Evolutionary conservation across 92 coral and sea anemone species (phyloP).

Genomic region (Porites lobata): DNA sequence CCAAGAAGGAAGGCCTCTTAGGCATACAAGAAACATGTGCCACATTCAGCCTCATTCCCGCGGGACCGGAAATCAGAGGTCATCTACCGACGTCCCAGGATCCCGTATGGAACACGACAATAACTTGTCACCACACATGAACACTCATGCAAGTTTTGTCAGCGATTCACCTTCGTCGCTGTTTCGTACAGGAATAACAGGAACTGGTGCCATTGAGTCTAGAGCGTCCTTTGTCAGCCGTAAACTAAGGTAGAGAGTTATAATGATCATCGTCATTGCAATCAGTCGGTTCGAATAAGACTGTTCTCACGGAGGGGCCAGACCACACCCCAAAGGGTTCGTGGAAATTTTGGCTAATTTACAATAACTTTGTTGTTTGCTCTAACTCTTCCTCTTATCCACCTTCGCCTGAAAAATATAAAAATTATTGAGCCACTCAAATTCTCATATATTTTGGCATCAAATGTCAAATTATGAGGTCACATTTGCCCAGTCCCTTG

Average conservation of each 20-base stretch:
- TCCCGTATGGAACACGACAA: constrained; percentile 73
- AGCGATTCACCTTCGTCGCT: constrained; percentile 75
- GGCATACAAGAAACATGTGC: constrained; percentile 75
- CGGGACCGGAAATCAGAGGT: constrained; percentile 46
- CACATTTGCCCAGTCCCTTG: too few relatives aligned
- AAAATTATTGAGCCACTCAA: too few relatives aligned
- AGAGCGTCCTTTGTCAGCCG: constrained; percentile 45
- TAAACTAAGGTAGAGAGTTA: constrained; percentile 62
- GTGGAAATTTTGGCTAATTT: too few relatives aligned
- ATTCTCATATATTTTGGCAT: too few relatives aligned
- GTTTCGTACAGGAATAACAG: constrained; percentile 62
- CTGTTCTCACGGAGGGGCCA: too few relatives aligned
- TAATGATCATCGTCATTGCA: too few relatives aligned
- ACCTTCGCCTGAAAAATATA: too few relatives aligned
- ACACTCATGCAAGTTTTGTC: constrained; percentile 67
- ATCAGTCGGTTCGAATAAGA: too few relatives aligned
- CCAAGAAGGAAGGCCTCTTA: constrained; percentile 86
- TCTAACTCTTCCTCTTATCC: too few relatives aligned
- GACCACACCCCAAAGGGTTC: too few relatives aligned
- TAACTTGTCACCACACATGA: constrained; percentile 78
- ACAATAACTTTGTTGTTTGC: too few relatives aligned
- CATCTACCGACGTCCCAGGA: constrained; percentile 68
- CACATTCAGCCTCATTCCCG: constrained; percentile 60
- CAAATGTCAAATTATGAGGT: too few relatives aligned
- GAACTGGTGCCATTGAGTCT: constrained; percentile 61